phyloP scores from a whole-genome alignment of 2,888 invertebrate genomes.

The Agrypnus murinus region DNA sequence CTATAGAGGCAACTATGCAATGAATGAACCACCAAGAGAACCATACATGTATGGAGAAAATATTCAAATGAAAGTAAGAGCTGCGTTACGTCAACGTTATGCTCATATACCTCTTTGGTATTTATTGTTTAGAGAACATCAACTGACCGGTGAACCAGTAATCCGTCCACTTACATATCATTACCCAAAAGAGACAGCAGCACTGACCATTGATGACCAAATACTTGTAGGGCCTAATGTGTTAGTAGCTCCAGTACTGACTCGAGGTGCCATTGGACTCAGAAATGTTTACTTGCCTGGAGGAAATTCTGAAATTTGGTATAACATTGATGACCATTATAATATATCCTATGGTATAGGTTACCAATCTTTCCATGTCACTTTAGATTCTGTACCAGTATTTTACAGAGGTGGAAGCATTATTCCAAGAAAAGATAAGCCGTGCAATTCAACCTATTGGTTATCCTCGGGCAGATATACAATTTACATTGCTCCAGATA shows the following conservation, averaged over 20 bases:
- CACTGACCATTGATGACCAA: not conserved
- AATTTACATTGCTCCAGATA: conserved; percentile 84
- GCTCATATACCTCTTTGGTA: conserved; percentile 90
- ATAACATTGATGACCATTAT: conserved; percentile 28
- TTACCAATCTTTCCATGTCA: conserved; percentile 30
- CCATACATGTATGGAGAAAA: conserved; percentile 90
- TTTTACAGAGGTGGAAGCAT: conserved; percentile 93
- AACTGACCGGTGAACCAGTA: conserved; percentile 85
- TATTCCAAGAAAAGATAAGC: conserved; percentile 80
- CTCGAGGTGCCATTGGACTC: conserved; percentile 80
- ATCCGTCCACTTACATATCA: conserved; percentile 91
- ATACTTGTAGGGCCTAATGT: conserved; percentile 79
- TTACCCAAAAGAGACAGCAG: conserved; percentile 83
- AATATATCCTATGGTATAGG: conserved; percentile 31
- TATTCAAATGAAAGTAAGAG: conserved; percentile 79
- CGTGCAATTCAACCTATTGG: conserved; percentile 82
- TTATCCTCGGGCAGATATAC: conserved; percentile 93
- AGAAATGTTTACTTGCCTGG: conserved; percentile 92
- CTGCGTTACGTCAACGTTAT: conserved; percentile 84
- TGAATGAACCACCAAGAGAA: conserved; percentile 94
- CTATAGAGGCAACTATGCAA: conserved; percentile 95
- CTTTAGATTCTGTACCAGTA: conserved; percentile 78
- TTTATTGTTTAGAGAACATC: conserved; percentile 90
- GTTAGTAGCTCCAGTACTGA: conserved; percentile 88
- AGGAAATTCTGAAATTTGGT: conserved; percentile 61